Evolutionary conservation across 2,797 vertebrate species (phyloP), one percentile per base, ranked within the genome.

Genomic region (Prionace glauca): DNA sequence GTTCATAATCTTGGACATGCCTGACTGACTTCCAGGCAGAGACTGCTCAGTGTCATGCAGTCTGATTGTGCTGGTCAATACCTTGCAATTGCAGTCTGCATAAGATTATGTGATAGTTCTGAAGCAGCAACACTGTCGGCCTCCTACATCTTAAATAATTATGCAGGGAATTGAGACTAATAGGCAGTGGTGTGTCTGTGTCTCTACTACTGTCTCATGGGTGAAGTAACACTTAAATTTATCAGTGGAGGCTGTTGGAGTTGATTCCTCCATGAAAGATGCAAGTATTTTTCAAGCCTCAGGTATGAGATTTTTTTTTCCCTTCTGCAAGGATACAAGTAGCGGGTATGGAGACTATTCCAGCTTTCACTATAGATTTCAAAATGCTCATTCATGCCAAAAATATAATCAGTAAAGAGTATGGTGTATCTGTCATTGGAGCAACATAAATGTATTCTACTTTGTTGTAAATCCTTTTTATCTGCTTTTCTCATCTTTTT

Each of bases 101-200:
- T 45, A 65, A n/a, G 0, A 29, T 60, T 65, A 56, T 94, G 67
- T 71, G 65, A n/a, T 62, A 32, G 20, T 45, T 71, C 4, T 50
- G 41, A 74, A 94, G 72, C 32, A 29, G 26, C 2, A 14, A 56
- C 22, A 56, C 32, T 94, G 41, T 74, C 93, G 56, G 69, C 16
- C 41, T 72, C 71, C 71, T 77, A 56, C 41, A 77, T 45, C 41
- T 32, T 32, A 16, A 56, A 56, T 72, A 95, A 77, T 72, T 77
- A 56, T 20, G 71, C 12, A 74, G 71, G 90, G 71, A 95, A 95
- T 77, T 29, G 41, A 94, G 45, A 74, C 45, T 50, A 94, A 94
- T 72, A 32, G 74, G 93, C n/a, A 74, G 71, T 94, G 93, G 41
- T 60, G 26, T 24, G n/a, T 32, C 29, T 95, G 71, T n/a, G 72